A percentile compares a stretch with the other conserved stretches of the same genome.
phyloP scores from a whole-genome alignment of 1,140 invertebrate genomes.

The Apis laboriosa region DNA sequence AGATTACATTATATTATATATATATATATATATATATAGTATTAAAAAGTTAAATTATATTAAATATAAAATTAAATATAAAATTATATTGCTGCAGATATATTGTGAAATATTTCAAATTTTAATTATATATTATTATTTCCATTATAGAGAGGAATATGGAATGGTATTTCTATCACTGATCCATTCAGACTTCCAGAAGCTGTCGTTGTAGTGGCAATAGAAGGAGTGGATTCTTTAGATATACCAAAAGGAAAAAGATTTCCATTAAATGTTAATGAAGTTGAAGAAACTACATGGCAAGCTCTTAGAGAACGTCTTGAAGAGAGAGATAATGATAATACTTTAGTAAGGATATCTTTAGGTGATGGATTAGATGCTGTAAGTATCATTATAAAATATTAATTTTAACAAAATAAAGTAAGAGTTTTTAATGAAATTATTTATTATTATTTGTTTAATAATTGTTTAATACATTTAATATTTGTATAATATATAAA shows the following conservation, averaged over 20 bases:
- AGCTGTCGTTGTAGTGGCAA: constrained; percentile 87
- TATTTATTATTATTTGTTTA: constrained; percentile 13
- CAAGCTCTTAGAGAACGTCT: constrained; percentile 82
- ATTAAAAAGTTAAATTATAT: neutral
- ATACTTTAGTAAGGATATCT: constrained; percentile 84
- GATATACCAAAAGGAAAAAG: constrained; percentile 78
- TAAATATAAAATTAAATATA: neutral
- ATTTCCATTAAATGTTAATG: constrained; percentile 84
- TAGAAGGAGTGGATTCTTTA: constrained; percentile 86
- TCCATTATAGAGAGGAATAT: constrained; percentile 83
- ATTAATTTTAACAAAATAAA: neutral
- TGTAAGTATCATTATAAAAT: constrained; percentile 76
- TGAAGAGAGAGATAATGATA: constrained; percentile 82
- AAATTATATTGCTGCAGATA: neutral
- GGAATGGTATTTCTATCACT: constrained; percentile 86
- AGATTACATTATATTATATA: neutral
- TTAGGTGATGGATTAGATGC: constrained; percentile 85
- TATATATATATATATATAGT: constrained; percentile 60
- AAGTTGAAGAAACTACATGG: constrained; percentile 85
- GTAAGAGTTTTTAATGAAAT: constrained; percentile 1
- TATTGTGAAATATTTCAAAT: constrained; percentile 10
- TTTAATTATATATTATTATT: constrained; percentile 15
- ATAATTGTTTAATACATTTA: constrained; percentile 21
- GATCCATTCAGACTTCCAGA: constrained; percentile 90
- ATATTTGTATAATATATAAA: constrained; percentile 6